phyloP scores from a whole-genome alignment of 1,140 invertebrate species.

The Magallana angulata region DNA sequence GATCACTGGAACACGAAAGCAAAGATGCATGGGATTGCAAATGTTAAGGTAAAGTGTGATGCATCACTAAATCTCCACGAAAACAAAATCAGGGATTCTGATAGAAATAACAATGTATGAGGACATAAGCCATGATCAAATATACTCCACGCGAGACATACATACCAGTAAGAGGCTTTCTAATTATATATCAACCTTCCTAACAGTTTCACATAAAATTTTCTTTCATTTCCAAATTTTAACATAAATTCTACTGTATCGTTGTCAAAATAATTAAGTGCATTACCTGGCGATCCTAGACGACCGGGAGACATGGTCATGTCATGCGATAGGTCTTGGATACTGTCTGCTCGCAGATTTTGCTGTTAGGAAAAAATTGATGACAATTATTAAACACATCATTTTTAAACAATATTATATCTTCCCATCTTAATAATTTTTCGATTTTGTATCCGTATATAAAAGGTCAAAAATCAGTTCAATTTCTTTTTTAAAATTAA shows the following conservation, averaged over 20 bases:
- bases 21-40: background rate
- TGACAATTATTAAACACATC: background rate
- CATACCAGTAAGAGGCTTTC: no score
- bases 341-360: constrained; percentile 75
- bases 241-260: background rate
- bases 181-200: no score
- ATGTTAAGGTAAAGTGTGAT: no score
- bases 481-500: no score
- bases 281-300: constrained; percentile 63
- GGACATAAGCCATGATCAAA: background rate
- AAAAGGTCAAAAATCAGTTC: no score
- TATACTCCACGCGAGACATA: background rate
- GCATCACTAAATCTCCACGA: no score
- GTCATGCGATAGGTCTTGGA: constrained; percentile 69
- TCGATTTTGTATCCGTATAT: no score
- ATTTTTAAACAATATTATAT: no score
- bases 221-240: constrained; percentile 43
- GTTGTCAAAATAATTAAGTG: constrained; percentile 47
- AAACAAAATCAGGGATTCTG: no score
- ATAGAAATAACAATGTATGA: no score
- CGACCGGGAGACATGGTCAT: constrained; percentile 44
- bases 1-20: background rate
- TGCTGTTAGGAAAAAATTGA: constrained; percentile 39
- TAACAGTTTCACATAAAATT: background rate
- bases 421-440: no score